Conservation (phyloP, 1,140 invertebrate genomes). For the Ridgeia piscesae region DNA sequence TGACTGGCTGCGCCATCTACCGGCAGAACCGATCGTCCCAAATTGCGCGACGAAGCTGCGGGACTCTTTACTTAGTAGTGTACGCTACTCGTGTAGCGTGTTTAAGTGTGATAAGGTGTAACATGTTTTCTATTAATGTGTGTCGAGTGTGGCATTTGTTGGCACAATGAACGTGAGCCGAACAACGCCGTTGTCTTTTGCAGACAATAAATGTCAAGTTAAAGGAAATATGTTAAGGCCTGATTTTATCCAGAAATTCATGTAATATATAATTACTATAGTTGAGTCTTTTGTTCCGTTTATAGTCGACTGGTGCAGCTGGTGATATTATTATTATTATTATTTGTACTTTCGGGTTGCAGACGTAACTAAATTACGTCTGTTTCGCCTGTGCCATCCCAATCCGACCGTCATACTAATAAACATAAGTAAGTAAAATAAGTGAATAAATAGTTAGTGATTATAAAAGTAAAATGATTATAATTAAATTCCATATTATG, state of each 20-base stretch:
- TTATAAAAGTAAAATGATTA: too few relatives aligned
- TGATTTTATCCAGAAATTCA: not conserved
- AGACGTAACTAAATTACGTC: too few relatives aligned
- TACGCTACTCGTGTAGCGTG: not conserved
- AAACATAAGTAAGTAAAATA: too few relatives aligned
- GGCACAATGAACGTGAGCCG: not conserved
- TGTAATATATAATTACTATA: too few relatives aligned
- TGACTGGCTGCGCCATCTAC: not conserved
- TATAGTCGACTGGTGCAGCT: too few relatives aligned
- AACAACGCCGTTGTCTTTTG: not conserved
- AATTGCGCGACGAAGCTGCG: not conserved
- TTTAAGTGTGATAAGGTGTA: constrained; percentile 1
- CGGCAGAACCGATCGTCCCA: not conserved
- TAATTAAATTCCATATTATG: too few relatives aligned
- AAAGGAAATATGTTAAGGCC: not conserved
- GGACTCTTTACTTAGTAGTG: not conserved
- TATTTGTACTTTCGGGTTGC: too few relatives aligned
- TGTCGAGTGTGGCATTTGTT: not conserved
- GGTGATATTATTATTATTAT: too few relatives aligned
- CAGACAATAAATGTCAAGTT: not conserved
- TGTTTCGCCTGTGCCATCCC: too few relatives aligned
- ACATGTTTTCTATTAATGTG: not conserved
- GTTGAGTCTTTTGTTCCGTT: too few relatives aligned
- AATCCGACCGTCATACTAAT: too few relatives aligned
- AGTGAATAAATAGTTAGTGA: too few relatives aligned